phyloP scores from a whole-genome alignment of 2,113 vertebrate species.

The Cettia cetti region DNA sequence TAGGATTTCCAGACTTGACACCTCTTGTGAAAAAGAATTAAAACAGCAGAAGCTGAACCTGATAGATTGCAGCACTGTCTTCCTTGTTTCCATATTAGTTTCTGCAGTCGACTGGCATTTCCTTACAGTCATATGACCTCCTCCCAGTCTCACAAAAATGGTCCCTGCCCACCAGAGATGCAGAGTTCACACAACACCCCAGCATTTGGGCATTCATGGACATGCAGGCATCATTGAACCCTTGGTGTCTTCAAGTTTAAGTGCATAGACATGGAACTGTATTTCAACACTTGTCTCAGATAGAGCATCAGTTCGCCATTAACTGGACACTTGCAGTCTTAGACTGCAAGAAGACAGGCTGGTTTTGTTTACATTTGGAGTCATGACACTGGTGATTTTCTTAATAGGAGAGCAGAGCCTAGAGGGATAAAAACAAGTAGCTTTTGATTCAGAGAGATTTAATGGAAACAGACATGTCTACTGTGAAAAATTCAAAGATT shows the following conservation, averaged over 20 bases:
- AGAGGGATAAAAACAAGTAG: slow-evolving; percentile 1
- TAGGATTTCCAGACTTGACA: background rate
- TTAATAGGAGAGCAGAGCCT: background rate
- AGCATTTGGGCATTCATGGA: background rate
- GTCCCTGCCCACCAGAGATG: background rate
- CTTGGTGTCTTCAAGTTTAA: background rate
- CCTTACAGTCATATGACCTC: background rate
- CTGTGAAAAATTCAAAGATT: background rate
- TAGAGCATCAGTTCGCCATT: background rate
- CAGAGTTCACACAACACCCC: background rate
- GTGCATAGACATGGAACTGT: background rate
- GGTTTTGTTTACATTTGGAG: background rate
- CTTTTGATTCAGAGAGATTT: background rate
- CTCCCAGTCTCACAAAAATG: background rate
- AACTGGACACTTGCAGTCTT: background rate
- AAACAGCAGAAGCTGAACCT: background rate
- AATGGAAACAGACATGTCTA: background rate
- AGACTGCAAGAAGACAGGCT: background rate
- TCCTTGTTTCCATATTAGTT: background rate
- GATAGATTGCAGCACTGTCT: background rate
- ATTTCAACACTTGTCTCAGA: background rate
- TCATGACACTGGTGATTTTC: background rate
- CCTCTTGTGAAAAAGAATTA: background rate
- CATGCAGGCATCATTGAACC: background rate
- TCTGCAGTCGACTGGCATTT: background rate